Percentiles rank a stretch among this genome's conserved stretches.
Evolutionary conservation across 2,113 vertebrate genomes (phyloP).

Genomic region (Python bivittatus): DNA sequence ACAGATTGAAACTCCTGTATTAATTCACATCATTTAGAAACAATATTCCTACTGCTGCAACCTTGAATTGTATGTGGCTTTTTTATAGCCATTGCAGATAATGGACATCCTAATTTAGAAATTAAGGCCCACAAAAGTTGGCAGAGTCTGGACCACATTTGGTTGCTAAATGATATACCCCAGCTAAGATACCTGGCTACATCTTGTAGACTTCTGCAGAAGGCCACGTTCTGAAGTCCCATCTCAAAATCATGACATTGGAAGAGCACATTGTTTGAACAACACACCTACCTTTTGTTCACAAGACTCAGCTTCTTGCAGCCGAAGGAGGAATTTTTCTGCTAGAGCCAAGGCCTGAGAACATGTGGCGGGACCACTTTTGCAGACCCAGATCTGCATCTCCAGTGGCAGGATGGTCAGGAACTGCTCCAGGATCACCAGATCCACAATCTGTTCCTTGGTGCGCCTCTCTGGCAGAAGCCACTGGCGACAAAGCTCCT

Average conservation of each 20-base stretch:
- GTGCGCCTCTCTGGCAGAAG: constrained; percentile 65
- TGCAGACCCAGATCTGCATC: constrained; percentile 67
- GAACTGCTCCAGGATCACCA: constrained; percentile 68
- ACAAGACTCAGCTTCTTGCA: not conserved
- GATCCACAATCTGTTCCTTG: constrained; percentile 68
- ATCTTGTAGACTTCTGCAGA: not conserved
- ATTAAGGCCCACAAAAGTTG: not conserved
- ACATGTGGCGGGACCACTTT: constrained; percentile 64
- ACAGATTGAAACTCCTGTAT: not conserved
- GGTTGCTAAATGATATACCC: not conserved
- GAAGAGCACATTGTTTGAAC: not conserved
- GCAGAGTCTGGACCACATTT: not conserved
- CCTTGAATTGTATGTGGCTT: not conserved
- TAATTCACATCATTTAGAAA: not conserved
- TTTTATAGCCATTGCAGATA: not conserved
- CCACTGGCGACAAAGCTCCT: constrained; percentile 68
- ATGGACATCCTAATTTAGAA: not conserved
- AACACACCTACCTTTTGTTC: not conserved
- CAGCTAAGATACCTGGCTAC: not conserved
- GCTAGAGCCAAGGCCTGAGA: constrained; percentile 62
- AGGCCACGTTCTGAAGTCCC: not conserved
- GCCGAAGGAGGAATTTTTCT: constrained; percentile 50
- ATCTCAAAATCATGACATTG: not conserved
- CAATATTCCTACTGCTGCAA: not conserved
- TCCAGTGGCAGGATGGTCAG: constrained; percentile 68